Percentiles rank a stretch among this genome's conserved stretches.
These are phyloP conservation scores for Gadus chalcogrammus DNA, from an alignment of 2,113 vertebrate genomes.

Conservation along the genomic window DNA sequence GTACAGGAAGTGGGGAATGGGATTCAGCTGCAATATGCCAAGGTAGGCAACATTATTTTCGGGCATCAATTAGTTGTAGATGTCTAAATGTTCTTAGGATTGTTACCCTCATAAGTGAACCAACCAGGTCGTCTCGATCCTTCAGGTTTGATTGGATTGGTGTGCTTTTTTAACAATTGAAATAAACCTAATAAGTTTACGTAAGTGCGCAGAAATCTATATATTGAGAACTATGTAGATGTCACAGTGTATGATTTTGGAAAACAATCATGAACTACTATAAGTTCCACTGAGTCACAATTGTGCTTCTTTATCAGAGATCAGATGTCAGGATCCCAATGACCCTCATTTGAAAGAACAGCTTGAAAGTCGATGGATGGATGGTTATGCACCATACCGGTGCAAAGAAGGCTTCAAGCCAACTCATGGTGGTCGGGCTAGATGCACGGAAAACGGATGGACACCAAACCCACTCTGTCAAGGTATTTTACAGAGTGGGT, in stretches of 20 bases:
- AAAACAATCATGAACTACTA: too few relatives aligned
- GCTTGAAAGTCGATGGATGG: fast-evolving
- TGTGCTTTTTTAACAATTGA: background rate
- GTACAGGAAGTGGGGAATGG: background rate
- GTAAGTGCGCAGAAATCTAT: too few relatives aligned
- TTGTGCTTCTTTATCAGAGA: too few relatives aligned
- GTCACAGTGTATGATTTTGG: background rate
- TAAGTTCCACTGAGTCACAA: background rate
- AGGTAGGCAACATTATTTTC: background rate
- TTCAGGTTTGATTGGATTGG: background rate
- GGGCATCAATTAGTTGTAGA: background rate
- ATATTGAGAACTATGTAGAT: background rate
- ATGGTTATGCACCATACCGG: fast-evolving
- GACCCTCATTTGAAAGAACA: fast-evolving
- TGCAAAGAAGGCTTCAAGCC: fast-evolving
- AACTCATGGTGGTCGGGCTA: fast-evolving
- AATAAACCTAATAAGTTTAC: background rate
- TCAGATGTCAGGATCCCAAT: background rate
- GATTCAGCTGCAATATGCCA: background rate
- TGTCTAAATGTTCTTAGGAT: background rate
- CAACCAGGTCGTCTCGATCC: background rate
- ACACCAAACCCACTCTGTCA: slow-evolving; percentile 44
- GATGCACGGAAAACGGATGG: slow-evolving; percentile 59
- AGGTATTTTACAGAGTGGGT: too few relatives aligned
- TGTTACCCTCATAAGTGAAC: too few relatives aligned